Conservation (phyloP, 2,797 vertebrate species). For the Leptatherina wallacei region DNA sequence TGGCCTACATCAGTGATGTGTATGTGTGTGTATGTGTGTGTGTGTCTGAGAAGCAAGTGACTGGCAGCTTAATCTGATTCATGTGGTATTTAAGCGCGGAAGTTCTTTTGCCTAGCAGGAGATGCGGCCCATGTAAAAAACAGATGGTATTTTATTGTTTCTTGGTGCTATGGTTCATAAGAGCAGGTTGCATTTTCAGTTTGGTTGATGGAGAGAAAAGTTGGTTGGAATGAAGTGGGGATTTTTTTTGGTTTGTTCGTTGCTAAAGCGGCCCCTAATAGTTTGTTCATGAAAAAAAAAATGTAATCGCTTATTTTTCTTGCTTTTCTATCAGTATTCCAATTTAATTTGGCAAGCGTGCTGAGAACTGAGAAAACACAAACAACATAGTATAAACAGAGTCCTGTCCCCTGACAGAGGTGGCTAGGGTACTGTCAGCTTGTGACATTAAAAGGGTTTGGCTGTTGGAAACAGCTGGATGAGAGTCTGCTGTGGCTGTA, state of each 20-base stretch:
- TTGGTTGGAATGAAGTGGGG: slow-evolving; percentile 1
- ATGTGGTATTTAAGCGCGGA: slow-evolving; percentile 77
- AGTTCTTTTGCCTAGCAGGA: slow-evolving; percentile 65
- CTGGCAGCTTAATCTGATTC: slow-evolving; percentile 77
- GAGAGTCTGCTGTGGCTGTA: slow-evolving; percentile 12
- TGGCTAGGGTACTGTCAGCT: slow-evolving; percentile 5
- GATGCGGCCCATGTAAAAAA: slow-evolving; percentile 57
- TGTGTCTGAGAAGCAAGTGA: slow-evolving; percentile 53
- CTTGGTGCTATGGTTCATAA: slow-evolving; percentile 49
- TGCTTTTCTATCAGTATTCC: slow-evolving; percentile 39
- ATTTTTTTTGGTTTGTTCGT: slow-evolving; percentile 34
- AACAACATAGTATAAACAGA: slow-evolving; percentile 42
- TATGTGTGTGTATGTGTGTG: background rate
- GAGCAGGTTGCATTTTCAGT: slow-evolving; percentile 58
- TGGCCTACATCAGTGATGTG: slow-evolving; percentile 21
- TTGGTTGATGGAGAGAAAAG: slow-evolving; percentile 17
- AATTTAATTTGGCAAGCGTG: slow-evolving; percentile 48
- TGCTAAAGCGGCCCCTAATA: slow-evolving; percentile 25
- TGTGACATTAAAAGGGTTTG: slow-evolving; percentile 24
- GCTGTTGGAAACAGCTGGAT: slow-evolving; percentile 38
- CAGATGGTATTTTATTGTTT: slow-evolving; percentile 78
- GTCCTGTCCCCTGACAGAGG: slow-evolving; percentile 20
- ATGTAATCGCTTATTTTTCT: slow-evolving; percentile 21
- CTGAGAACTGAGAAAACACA: slow-evolving; percentile 32
- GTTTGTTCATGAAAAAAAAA: slow-evolving; percentile 29